Evolutionary conservation across 2,113 vertebrate species (phyloP), one percentile per base, ranked within the genome.

Genomic region (Melanerpes formicivorus): DNA sequence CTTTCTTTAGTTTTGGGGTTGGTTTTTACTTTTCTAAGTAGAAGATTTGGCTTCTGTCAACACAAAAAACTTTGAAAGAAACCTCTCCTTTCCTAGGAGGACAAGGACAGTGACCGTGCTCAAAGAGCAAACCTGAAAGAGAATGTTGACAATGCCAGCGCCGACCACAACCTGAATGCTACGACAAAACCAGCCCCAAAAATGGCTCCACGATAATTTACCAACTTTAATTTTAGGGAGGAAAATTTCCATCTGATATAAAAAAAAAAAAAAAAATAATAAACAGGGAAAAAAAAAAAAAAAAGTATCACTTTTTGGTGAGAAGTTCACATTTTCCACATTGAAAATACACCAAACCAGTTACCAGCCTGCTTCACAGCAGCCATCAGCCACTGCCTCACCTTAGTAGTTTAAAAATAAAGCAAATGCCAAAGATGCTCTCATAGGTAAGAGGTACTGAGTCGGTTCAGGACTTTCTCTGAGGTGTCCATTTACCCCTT

Each of bases 201-300:
- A 93, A 71, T 52, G 52, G 87, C 69, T 88, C 73, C 82, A 74
- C 11, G 58, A 34, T n/a, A 71, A 77, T 83, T 90, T 78, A 70
- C 83, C 87, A 93, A 77, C 19, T 42, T 95, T 90, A 93, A 95
- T 90, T 80, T 91, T 29, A 84, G 0, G 23, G 90, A 85, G 80
- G 72, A 94, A 95, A 87, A 71, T 6, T 77, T 94, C 75, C 76
- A 93, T 27, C 79, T 78, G 58, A 93, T 91, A 11, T 40, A 40
- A 74, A 93, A 95, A 93, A 89, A 94, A 92, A 17, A 90, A 66
- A 83, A 72, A 87, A 26, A 3, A 87, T 11, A 90, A 93, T 80
- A 86, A 84, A 66, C 22, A 11, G 11, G 40, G 40, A 10, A 10
- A 18, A 18, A 11, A 50, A 23, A 52, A 23, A 25, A 52, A 11